Conservation (phyloP, 2,888 invertebrate species). For the Trisateles emortualis region DNA sequence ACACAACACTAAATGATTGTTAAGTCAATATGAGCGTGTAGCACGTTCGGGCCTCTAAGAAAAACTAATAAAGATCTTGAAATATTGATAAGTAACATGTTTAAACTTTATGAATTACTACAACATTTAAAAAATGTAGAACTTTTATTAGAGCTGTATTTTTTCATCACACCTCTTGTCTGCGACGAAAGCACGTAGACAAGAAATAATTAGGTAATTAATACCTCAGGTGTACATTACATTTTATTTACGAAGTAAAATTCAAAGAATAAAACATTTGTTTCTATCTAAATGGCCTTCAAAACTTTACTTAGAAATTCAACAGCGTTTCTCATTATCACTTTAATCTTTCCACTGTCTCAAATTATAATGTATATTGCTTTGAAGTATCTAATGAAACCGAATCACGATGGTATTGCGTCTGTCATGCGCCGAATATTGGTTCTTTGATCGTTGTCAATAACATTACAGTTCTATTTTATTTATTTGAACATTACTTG, state of each 20-base stretch:
- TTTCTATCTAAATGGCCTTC: constrained; percentile 10
- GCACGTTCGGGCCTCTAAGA: constrained; percentile 44
- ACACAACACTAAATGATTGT: constrained; percentile 41
- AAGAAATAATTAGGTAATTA: constrained; percentile 25
- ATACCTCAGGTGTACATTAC: constrained; percentile 9
- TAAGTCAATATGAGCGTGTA: constrained; percentile 52
- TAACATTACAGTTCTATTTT: constrained; percentile 19
- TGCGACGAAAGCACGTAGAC: constrained; percentile 17
- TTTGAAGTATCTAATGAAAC: constrained; percentile 28
- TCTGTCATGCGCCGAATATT: constrained; percentile 20
- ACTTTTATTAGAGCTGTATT: constrained; percentile 4
- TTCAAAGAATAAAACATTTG: constrained; percentile 7
- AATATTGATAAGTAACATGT: constrained; percentile 35
- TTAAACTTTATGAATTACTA: constrained; percentile 6
- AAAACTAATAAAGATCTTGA: constrained; percentile 36
- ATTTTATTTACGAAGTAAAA: constrained; percentile 14
- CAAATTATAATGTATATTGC: constrained; percentile 25
- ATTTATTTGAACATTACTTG: constrained; percentile 22
- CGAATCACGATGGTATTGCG: constrained; percentile 24
- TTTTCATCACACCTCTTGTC: constrained; percentile 9
- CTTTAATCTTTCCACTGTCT: constrained; percentile 39
- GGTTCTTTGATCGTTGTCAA: constrained; percentile 25
- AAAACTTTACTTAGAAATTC: constrained; percentile 28
- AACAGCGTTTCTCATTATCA: constrained; percentile 32
- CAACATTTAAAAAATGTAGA: neutral